Evolutionary conservation across 2,888 invertebrate species (phyloP).

Genomic region (Allolobophora icterica): DNA sequence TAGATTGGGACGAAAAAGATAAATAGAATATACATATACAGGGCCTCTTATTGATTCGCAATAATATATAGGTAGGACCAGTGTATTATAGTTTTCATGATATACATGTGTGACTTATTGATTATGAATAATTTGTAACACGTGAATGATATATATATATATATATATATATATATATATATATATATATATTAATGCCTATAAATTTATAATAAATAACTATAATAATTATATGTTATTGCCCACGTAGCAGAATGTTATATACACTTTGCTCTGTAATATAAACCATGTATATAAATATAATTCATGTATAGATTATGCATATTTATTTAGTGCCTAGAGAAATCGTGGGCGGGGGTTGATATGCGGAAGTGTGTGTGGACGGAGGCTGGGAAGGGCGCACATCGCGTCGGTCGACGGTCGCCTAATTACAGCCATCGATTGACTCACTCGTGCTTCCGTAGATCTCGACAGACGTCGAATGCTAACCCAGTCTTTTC

Average conservation of each 20-base stretch:
- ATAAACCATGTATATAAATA: not conserved
- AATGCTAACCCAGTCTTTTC: not conserved
- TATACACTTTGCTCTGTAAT: not conserved
- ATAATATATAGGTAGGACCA: not conserved
- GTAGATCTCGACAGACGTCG: not conserved
- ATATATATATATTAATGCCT: too few species aligned
- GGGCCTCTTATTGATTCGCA: too few species aligned
- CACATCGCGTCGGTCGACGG: not conserved
- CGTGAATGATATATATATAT: too few species aligned
- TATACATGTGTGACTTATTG: not conserved
- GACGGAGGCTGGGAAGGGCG: constrained; percentile 10
- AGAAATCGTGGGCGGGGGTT: not conserved
- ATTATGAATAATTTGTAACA: too few species aligned
- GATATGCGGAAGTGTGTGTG: not conserved
- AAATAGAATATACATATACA: not conserved
- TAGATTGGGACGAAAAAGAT: not conserved
- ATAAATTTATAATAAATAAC: too few species aligned
- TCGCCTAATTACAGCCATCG: not conserved
- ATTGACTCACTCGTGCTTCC: not conserved
- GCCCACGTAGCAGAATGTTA: not conserved
- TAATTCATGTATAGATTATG: not conserved
- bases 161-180: too few species aligned
- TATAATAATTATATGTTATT: too few species aligned
- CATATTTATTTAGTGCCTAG: not conserved
- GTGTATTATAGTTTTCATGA: not conserved